Conservation (phyloP, 2,113 vertebrate species). For the Thymallus thymallus region DNA sequence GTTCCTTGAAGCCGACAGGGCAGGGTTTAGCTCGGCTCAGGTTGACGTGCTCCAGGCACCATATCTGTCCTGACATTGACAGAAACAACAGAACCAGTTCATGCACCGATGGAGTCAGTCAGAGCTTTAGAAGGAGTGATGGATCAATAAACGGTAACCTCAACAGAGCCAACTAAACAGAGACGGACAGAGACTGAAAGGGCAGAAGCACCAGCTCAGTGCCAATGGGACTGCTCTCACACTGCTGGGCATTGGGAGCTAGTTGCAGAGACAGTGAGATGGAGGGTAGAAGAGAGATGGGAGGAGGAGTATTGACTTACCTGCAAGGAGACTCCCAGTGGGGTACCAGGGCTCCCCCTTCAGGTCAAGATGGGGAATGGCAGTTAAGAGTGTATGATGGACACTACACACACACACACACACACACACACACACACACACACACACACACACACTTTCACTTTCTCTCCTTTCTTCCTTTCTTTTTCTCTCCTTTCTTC, state of each 20-base stretch:
- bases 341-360: constrained; percentile 19
- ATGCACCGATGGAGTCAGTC: not conserved
- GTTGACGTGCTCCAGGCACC: too few relatives aligned
- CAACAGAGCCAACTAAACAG: not conserved
- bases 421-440: not conserved
- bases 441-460: not conserved
- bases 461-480: not conserved
- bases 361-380: not conserved
- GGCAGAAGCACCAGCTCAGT: not conserved
- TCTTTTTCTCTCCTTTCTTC: not conserved
- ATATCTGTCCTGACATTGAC: too few relatives aligned
- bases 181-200: not conserved
- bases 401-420: not conserved
- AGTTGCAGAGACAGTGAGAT: not conserved
- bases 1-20: not conserved
- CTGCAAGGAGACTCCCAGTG: not conserved
- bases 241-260: not conserved
- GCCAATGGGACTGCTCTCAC: too few relatives aligned
- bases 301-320: not conserved
- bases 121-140: not conserved
- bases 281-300: not conserved
- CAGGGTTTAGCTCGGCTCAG: not conserved
- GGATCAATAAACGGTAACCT: not conserved
- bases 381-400: not conserved
- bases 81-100: not conserved